phyloP scores from a whole-genome alignment of 2,888 invertebrate genomes.

The Ethmia dodecea region DNA sequence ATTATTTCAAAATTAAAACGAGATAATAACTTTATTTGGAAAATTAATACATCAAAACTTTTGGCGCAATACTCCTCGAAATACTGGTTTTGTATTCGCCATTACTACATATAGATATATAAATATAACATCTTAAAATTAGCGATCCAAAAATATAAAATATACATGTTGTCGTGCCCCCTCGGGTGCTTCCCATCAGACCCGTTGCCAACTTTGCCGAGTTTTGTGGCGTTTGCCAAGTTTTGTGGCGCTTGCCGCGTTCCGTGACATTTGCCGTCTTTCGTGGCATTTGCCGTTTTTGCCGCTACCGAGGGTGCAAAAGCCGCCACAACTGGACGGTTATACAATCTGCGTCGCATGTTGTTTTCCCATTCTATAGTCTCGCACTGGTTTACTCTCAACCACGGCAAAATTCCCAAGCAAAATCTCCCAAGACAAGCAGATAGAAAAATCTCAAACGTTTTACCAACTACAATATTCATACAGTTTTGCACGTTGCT shows the following conservation, averaged over 20 bases:
- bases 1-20: conserved; percentile 41
- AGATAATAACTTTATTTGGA: conserved; percentile 63
- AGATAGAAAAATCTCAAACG: conserved; percentile 1
- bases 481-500: no score
- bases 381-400: conserved; percentile 1
- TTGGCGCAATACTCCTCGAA: conserved; percentile 74
- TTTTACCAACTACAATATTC: background rate
- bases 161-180: conserved; percentile 74
- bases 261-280: conserved; percentile 50
- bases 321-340: conserved; percentile 75
- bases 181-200: conserved; percentile 52
- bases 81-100: conserved; percentile 73
- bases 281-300: conserved; percentile 53
- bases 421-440: background rate
- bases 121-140: conserved; percentile 78
- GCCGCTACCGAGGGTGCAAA: conserved; percentile 64
- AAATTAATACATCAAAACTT: conserved; percentile 77
- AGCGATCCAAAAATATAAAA: conserved; percentile 78
- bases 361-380: conserved; percentile 1
- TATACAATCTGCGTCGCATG: conserved; percentile 67
- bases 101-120: conserved; percentile 75
- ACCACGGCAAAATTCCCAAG: background rate
- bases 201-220: conserved; percentile 39
- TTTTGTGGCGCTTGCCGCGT: conserved; percentile 40
- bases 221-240: conserved; percentile 52